Conservation (phyloP, 2,113 vertebrate species). For the Varanus salvator region DNA sequence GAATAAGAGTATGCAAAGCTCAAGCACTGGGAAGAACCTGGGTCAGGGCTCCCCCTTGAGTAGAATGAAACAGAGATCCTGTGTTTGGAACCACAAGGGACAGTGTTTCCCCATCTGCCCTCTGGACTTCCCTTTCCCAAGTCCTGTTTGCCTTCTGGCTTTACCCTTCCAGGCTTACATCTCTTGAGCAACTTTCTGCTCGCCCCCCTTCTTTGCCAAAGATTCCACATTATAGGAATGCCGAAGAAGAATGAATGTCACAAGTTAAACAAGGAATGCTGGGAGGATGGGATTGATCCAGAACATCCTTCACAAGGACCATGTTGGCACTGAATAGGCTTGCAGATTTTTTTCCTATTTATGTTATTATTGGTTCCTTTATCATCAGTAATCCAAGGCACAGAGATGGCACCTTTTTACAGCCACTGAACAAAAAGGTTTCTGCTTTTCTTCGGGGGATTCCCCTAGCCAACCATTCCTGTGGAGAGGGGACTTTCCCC, state of each 20-base stretch:
- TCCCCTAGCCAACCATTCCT: not conserved
- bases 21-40: not conserved
- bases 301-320: not conserved
- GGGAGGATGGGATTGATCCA: not conserved
- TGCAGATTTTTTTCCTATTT: not conserved
- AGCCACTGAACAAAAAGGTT: not conserved
- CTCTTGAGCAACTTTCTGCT: not conserved
- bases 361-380: not conserved
- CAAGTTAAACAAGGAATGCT: not conserved
- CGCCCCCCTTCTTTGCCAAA: not conserved
- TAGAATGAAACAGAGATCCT: not conserved
- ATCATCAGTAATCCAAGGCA: not conserved
- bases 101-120: not conserved
- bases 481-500: not conserved
- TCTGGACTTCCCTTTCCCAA: not conserved
- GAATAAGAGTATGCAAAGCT: not conserved
- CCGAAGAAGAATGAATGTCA: not conserved
- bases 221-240: not conserved
- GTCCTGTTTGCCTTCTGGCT: not conserved
- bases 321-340: not conserved
- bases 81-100: not conserved
- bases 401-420: not conserved
- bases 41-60: not conserved
- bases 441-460: not conserved
- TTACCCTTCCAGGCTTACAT: not conserved